These are phyloP conservation scores for Ooceraea biroi DNA, from an alignment of 1,140 invertebrate genomes.

Conservation along the genomic window DNA sequence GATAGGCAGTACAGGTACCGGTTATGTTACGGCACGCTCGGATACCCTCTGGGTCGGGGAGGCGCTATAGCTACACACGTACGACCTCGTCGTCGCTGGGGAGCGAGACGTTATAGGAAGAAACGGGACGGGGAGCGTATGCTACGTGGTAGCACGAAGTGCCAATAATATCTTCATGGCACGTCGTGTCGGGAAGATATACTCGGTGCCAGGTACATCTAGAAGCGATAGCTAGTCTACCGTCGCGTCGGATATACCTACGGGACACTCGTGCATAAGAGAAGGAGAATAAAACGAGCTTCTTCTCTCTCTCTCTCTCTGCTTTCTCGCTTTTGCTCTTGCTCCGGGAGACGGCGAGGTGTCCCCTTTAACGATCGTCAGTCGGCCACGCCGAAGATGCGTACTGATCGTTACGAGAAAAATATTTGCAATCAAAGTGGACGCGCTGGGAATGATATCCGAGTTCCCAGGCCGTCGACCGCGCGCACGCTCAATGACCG, in stretches of 20 bases:
- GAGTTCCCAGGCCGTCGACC: conserved; percentile 32
- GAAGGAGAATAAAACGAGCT: conserved; percentile 32
- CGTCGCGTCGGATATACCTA: conserved; percentile 25
- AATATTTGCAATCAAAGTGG: conserved; percentile 65
- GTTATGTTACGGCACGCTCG: conserved; percentile 73
- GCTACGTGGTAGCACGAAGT: conserved; percentile 66
- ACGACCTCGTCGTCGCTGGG: conserved; percentile 55
- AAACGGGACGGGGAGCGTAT: conserved; percentile 42
- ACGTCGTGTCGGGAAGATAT: conserved; percentile 70
- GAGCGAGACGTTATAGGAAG: conserved; percentile 20
- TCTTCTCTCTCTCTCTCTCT: too few species aligned
- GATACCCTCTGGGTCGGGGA: conserved; percentile 70
- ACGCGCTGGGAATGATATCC: conserved; percentile 32
- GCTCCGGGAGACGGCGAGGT: conserved; percentile 18
- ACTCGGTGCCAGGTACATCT: conserved; percentile 59
- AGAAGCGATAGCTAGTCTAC: conserved; percentile 53
- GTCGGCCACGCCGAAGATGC: not conserved
- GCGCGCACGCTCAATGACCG: conserved; percentile 59
- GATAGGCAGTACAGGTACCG: conserved; percentile 71
- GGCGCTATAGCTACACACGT: conserved; percentile 59
- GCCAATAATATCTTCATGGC: conserved; percentile 76
- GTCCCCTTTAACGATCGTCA: conserved; percentile 61
- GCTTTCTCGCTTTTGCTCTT: not conserved
- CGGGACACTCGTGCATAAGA: not conserved
- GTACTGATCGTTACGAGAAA: conserved; percentile 24